Conservation (phyloP, 2,797 vertebrate genomes). For the Enteromius fasciolatus region DNA sequence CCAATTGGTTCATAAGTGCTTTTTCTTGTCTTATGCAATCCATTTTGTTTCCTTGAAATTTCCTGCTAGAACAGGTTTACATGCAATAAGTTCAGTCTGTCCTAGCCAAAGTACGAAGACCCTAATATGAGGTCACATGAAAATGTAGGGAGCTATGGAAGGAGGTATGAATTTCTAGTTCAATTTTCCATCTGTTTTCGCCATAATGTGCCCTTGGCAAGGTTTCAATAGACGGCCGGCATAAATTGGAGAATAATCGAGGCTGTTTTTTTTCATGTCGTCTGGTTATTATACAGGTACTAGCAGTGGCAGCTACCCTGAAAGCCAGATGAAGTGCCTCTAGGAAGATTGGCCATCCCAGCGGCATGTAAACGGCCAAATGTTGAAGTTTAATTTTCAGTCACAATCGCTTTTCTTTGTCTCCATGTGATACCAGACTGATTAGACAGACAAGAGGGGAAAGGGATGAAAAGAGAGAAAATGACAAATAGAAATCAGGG, state of each 20-base stretch:
- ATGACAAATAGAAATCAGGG: conserved; percentile 34
- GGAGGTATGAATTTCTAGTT: conserved; percentile 44
- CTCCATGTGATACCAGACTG: conserved; percentile 24
- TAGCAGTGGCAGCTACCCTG: conserved; percentile 20
- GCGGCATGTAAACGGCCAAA: conserved; percentile 28
- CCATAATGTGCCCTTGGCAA: conserved; percentile 17
- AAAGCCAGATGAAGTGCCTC: conserved; percentile 17
- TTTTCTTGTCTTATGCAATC: conserved; percentile 15
- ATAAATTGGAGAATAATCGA: conserved; percentile 36
- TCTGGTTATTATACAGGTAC: conserved; percentile 25
- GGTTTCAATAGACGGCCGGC: conserved; percentile 23
- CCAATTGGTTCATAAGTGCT: conserved; percentile 5
- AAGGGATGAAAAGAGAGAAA: conserved; percentile 20
- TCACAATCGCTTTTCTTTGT: conserved; percentile 40
- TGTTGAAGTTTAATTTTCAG: conserved; percentile 47
- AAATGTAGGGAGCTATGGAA: conserved; percentile 11
- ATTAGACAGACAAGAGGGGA: conserved; percentile 42
- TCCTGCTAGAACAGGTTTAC: conserved; percentile 34
- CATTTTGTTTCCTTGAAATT: conserved; percentile 18
- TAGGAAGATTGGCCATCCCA: conserved; percentile 17
- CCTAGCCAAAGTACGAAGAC: background rate
- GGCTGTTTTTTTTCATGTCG: conserved; percentile 4
- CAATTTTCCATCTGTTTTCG: conserved; percentile 46
- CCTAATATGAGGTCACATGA: conserved; percentile 8
- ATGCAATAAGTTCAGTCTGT: conserved; percentile 4